phyloP scores from a whole-genome alignment of 2,888 invertebrate genomes.

The Apodemia zela region DNA sequence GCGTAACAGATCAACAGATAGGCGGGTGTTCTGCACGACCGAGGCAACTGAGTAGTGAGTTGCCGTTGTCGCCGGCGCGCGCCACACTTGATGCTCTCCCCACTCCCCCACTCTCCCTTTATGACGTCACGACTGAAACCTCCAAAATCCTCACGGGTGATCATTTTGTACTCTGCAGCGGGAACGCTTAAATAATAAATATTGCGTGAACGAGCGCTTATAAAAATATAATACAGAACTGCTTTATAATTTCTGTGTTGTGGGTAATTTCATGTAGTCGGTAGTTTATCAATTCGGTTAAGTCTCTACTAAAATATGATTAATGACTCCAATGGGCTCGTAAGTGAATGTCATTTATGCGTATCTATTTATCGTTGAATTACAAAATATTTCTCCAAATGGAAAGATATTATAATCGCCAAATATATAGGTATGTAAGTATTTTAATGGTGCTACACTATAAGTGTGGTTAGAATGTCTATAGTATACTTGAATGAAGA shows the following conservation, averaged over 20 bases:
- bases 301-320: too few relatives aligned
- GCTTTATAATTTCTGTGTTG: neutral
- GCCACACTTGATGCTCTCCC: conserved; percentile 28
- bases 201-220: conserved; percentile 11
- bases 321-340: too few relatives aligned
- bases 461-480: too few relatives aligned
- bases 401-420: too few relatives aligned
- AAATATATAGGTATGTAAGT: too few relatives aligned
- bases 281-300: too few relatives aligned
- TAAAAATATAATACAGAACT: neutral
- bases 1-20: conserved; percentile 48
- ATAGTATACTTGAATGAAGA: too few relatives aligned
- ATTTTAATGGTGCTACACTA: too few relatives aligned
- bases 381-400: too few relatives aligned
- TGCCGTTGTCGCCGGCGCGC: conserved; percentile 37
- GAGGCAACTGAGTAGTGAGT: conserved; percentile 37
- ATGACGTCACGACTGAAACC: conserved; percentile 71
- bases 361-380: too few relatives aligned
- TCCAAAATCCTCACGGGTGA: conserved; percentile 58
- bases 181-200: conserved; percentile 10
- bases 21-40: conserved; percentile 46
- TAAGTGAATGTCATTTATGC: too few relatives aligned
- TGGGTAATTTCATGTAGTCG: too few relatives aligned
- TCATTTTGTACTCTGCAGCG: conserved; percentile 39
- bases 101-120: conserved; percentile 40